These are phyloP conservation scores for Bagarius yarrelli DNA, from an alignment of 2,113 vertebrate genomes.

Conservation along the genomic window DNA sequence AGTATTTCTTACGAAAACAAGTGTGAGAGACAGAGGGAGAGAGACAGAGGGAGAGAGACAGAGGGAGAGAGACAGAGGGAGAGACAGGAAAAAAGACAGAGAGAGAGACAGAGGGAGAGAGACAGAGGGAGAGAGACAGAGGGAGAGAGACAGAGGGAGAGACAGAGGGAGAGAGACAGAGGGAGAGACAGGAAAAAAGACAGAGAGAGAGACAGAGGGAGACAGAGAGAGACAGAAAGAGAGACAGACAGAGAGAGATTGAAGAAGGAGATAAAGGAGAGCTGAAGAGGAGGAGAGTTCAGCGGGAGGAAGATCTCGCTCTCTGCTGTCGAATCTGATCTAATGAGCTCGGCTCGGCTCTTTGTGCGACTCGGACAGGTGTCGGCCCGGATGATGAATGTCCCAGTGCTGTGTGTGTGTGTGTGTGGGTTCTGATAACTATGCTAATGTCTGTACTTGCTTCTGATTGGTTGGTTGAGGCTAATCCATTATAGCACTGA, in stretches of 20 bases:
- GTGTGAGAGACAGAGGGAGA: no score
- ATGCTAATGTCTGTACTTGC: constrained; percentile 66
- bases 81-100: no score
- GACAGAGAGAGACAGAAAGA: neutral
- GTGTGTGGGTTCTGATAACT: constrained; percentile 66
- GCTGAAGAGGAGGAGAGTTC: neutral
- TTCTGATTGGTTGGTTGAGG: constrained; percentile 63
- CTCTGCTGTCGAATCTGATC: constrained; percentile 59
- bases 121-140: constrained; percentile 21
- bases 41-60: no score
- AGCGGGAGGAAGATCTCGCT: constrained; percentile 17
- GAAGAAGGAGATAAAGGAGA: neutral
- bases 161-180: neutral
- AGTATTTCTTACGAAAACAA: no score
- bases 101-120: no score
- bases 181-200: neutral
- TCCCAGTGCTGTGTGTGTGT: constrained; percentile 56
- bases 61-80: no score
- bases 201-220: constrained; percentile 18
- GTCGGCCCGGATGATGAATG: constrained; percentile 76
- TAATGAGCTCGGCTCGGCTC: constrained; percentile 63
- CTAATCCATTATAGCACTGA: constrained; percentile 74
- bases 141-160: neutral
- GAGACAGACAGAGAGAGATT: neutral
- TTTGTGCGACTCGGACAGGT: constrained; percentile 71